Evolutionary conservation across 2,888 invertebrate species (phyloP), one percentile per base, ranked within the genome.

Genomic region (Camponotus fellah): DNA sequence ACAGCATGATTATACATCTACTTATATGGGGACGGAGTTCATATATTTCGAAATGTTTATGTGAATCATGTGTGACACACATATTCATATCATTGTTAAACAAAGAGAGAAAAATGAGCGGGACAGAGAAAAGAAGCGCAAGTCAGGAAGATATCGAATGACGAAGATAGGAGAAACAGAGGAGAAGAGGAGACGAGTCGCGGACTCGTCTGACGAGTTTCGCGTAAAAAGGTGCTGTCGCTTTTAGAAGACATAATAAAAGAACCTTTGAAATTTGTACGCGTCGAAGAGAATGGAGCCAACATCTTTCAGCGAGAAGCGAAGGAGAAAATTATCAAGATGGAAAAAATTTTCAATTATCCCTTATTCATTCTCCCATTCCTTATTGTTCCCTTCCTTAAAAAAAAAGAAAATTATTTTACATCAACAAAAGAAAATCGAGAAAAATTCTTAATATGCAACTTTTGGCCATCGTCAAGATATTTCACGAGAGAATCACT

Each of bases 61-160:
- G 85, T 37, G 85, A 86, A 82, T 80, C 83, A 66, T 76, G 82
- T 77, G 83, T 80, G 60, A 80, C 85, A 80, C 88, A 72, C 85
- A 85, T 86, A 83, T 80, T 69, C 76, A 53, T 81, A 58, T 83
- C 9, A 74, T 76, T 49, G 64, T 76, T 76, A 17, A 58, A 46
- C 21, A 32, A 69, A 58, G 2, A 12, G 17, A 21, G n/a, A 26
- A 17, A 60, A 17, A 17, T 9, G 26, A 40, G 34, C 2, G 26
- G 49, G 21, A 9, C 14, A 49, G 10, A 40, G 8, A 21, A 76
- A 21, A 53, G 5, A 56, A 26, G n/a, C 2, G 32, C 21, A 26
- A 14, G 14, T 68, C 32, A 34, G 12, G 26, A 69, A 17, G 71
- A 71, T 60, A 17, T 62, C 17, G 1, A 46, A 62, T 34, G 10